Evolutionary conservation across 1,140 invertebrate genomes (phyloP).

Genomic region (Pseudomyrmex dendroicus): DNA sequence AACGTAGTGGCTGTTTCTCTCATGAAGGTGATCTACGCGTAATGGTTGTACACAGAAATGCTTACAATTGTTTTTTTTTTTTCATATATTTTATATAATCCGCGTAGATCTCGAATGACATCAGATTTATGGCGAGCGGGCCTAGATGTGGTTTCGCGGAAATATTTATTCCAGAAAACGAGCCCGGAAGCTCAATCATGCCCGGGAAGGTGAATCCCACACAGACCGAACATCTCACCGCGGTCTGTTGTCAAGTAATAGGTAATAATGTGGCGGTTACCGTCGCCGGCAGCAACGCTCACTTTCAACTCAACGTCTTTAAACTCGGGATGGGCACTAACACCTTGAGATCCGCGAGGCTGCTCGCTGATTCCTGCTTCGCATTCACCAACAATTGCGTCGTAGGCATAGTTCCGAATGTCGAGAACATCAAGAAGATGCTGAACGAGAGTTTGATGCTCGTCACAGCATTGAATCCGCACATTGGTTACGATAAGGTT

Average conservation of each 20-base stretch:
- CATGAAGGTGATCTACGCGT: constrained; percentile 90
- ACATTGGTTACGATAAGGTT: constrained; percentile 99
- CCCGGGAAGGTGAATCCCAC: constrained; percentile 99
- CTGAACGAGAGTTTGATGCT: constrained; percentile 99
- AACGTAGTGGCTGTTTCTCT: constrained; percentile 97
- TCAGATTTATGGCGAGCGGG: constrained; percentile 97
- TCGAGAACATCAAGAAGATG: constrained; percentile 91
- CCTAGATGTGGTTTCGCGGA: constrained; percentile 98
- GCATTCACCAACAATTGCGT: constrained; percentile 98
- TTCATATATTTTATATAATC: constrained; percentile 1
- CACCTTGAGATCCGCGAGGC: constrained; percentile 95
- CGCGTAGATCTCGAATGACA: constrained; percentile 96
- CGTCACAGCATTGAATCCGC: constrained; percentile 98
- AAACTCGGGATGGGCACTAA: constrained; percentile 99
- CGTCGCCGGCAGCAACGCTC: constrained; percentile 97
- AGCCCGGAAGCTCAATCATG: constrained; percentile 99
- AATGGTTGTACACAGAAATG: background rate
- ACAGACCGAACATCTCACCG: constrained; percentile 99
- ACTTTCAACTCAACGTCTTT: constrained; percentile 99
- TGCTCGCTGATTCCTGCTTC: constrained; percentile 91
- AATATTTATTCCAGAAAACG: constrained; percentile 97
- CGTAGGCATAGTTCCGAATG: constrained; percentile 95
- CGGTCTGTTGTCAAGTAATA: constrained; percentile 99
- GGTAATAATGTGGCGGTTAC: constrained; percentile 98
- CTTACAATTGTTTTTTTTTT: background rate